Evolutionary conservation across 2,113 vertebrate genomes (phyloP), one percentile per base, ranked within the genome.

Genomic region (Lynx canadensis): DNA sequence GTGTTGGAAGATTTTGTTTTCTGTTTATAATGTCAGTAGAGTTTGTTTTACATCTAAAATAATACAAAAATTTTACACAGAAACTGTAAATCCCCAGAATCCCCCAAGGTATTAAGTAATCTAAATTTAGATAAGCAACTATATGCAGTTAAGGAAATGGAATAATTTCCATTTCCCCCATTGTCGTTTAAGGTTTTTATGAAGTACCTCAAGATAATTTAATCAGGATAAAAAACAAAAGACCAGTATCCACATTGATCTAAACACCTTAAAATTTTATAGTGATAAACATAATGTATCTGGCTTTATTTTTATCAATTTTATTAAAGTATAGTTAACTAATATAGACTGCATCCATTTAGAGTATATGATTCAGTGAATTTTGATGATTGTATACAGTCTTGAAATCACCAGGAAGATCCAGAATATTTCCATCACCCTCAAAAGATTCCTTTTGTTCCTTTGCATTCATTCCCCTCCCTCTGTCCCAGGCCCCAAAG

Each of bases 191-290:
- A 79, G 19, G 4, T 82, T 45, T 25, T 66, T 52, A 85, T 11
- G 48, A 78, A 57, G 12, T 63, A 80, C 6, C n/a, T 86, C 29
- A 19, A 78, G 81, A 18, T 86, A 91, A 79, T 91, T 71, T 71
- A 82, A 18, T 80, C 73, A 63, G 63, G 16, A 68, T 91, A 31
- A 91, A 84, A 95, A 91, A 87, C 21, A 60, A 68, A 85, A 86
- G 63, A 78, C 21, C 48, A 85, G 38, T 91, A 50, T 91, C 69
- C 31, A 84, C 21, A 65, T 16, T 45, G 36, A 48, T 57, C 78
- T 90, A 91, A 15, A 36, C 55, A 50, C 45, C 50, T 91, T 31
- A 78, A 25, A 78, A 48, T 85, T 66, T 85, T 95, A 76, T 69
- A 69, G 50, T 55, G 15, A 79, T 84, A 55, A 68, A n/a, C 33